These are phyloP conservation scores for Ophion ellenae DNA, from an alignment of 2,888 invertebrate species.

Conservation along the genomic window DNA sequence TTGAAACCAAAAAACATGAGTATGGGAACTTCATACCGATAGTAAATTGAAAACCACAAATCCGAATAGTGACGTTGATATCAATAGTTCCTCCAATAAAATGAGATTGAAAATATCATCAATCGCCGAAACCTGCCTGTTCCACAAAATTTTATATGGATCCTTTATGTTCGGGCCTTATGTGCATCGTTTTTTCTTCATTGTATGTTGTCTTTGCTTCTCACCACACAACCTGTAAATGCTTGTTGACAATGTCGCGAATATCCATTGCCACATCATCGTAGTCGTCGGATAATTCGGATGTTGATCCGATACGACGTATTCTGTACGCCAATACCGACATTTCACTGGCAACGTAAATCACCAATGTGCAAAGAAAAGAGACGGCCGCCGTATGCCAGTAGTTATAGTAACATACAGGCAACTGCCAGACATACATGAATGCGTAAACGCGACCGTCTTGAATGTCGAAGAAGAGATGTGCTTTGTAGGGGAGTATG, in stretches of 20 bases:
- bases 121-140: conserved; percentile 45
- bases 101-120: conserved; percentile 11
- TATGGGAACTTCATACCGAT: background rate
- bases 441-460: conserved; percentile 47
- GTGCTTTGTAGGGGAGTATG: conserved; percentile 47
- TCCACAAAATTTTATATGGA: background rate
- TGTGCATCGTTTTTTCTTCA: too few relatives aligned
- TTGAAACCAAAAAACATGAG: background rate
- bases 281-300: background rate
- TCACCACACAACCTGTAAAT: conserved; percentile 51
- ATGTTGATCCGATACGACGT: conserved; percentile 17
- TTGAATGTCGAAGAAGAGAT: conserved; percentile 52
- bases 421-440: conserved; percentile 64
- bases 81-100: too few relatives aligned
- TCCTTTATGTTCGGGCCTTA: too few relatives aligned
- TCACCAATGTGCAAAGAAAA: conserved; percentile 63
- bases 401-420: conserved; percentile 58
- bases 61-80: too few relatives aligned
- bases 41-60: too few relatives aligned
- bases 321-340: conserved; percentile 68
- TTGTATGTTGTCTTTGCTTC: background rate
- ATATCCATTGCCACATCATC: background rate
- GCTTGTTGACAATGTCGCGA: conserved; percentile 30
- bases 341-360: conserved; percentile 67
- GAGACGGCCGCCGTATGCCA: conserved; percentile 62